Conservation (phyloP, 2,113 vertebrate species). For the Phodopus roborovskii region DNA sequence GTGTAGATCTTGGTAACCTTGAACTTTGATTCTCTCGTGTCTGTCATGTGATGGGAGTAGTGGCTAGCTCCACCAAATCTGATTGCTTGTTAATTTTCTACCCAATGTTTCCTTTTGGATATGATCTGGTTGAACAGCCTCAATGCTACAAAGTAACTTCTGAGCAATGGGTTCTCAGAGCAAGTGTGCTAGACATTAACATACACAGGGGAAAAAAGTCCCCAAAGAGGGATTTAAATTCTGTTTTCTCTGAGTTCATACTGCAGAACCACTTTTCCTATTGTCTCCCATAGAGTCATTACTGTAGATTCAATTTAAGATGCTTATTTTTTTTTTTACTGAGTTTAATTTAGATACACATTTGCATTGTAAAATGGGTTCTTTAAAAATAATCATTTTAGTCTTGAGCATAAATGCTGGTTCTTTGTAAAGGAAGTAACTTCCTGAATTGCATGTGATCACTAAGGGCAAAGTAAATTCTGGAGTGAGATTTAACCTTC, state of each 20-base stretch:
- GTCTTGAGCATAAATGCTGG: constrained; percentile 78
- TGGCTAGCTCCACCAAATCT: not conserved
- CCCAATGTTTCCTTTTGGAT: not conserved
- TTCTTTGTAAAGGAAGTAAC: constrained; percentile 79
- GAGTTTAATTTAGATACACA: constrained; percentile 83
- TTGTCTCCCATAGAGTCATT: constrained; percentile 76
- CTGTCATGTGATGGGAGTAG: not conserved
- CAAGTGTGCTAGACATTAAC: not conserved
- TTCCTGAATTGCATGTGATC: constrained; percentile 75
- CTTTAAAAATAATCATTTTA: constrained; percentile 84
- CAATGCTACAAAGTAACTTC: constrained; percentile 26
- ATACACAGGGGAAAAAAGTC: not conserved
- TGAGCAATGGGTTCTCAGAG: constrained; percentile 59
- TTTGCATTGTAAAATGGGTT: constrained; percentile 83
- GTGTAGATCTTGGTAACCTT: not conserved
- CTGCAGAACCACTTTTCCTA: constrained; percentile 69
- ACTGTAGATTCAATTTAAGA: constrained; percentile 76
- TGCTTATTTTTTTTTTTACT: constrained; percentile 76
- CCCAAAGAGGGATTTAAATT: constrained; percentile 29
- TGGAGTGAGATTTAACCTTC: constrained; percentile 78
- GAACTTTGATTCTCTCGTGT: not conserved
- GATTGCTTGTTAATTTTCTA: not conserved
- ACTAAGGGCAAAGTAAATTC: constrained; percentile 72
- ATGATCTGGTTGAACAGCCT: constrained; percentile 25
- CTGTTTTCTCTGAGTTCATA: constrained; percentile 53